phyloP scores from a whole-genome alignment of 2,797 vertebrate genomes.

The Catharus ustulatus region DNA sequence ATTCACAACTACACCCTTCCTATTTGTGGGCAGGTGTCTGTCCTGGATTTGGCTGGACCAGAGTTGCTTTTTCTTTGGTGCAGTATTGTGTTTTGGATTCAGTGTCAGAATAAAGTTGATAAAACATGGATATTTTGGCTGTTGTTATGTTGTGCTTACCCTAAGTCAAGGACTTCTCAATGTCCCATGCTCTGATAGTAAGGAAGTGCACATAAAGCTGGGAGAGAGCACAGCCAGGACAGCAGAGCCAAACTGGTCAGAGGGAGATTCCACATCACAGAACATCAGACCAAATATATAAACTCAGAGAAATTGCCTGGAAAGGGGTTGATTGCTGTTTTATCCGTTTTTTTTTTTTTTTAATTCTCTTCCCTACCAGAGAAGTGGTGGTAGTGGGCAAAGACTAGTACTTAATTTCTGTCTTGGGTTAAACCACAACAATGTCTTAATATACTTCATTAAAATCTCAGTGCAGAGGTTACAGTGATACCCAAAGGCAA shows the following conservation, averaged over 20 bases:
- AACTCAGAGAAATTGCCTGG: rapidly evolving
- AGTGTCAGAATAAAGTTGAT: too few species aligned
- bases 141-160: neutral
- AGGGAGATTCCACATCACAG: neutral
- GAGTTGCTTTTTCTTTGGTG: neutral
- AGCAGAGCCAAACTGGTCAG: neutral
- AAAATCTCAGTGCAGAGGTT: neutral
- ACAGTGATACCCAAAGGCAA: neutral
- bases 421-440: neutral
- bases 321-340: neutral
- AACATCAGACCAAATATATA: too few species aligned
- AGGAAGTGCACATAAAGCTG: neutral
- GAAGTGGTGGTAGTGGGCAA: neutral
- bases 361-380: neutral
- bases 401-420: neutral
- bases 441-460: neutral
- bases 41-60: neutral
- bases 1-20: neutral
- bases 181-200: neutral
- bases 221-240: rapidly evolving
- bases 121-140: neutral
- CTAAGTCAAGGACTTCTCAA: neutral
- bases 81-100: neutral
- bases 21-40: neutral
- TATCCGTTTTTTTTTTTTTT: neutral